Evolutionary conservation across 2,113 vertebrate species (phyloP).

Genomic region (Microtus richardsoni): DNA sequence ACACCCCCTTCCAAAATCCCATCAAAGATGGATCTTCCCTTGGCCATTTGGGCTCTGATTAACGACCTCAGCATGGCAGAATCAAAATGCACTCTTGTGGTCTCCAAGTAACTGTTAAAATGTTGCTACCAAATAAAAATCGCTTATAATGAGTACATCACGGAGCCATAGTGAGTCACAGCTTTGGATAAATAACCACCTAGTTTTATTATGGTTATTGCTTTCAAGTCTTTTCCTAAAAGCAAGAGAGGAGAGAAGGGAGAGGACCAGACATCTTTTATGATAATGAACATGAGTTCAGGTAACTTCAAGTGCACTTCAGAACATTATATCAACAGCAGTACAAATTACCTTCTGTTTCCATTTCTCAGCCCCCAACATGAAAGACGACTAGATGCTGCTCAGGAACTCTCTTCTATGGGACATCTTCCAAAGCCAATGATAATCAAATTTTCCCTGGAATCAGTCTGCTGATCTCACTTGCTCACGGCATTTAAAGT

Average conservation of each 20-base stretch:
- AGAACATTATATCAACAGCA: background rate
- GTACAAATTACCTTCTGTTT: background rate
- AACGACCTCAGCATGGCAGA: background rate
- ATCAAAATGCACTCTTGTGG: background rate
- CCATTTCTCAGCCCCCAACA: background rate
- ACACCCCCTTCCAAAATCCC: background rate
- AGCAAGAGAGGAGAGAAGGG: fast-evolving
- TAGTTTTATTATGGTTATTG: background rate
- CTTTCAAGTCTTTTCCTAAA: background rate
- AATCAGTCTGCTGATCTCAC: background rate
- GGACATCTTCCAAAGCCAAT: conserved; percentile 16
- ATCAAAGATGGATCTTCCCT: background rate
- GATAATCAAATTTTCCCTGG: background rate
- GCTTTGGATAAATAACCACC: background rate
- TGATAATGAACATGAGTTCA: background rate
- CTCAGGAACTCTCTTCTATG: background rate
- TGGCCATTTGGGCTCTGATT: background rate
- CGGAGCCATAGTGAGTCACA: background rate
- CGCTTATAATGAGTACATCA: background rate
- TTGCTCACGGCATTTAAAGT: background rate
- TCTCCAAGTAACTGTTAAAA: background rate
- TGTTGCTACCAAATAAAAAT: background rate
- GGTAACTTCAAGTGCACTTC: background rate
- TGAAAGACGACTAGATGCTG: background rate
- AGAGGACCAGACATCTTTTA: background rate